Percentiles rank a stretch among this genome's conserved stretches.
Conservation (phyloP, 2,888 invertebrate species). For the Hedya salicella region DNA sequence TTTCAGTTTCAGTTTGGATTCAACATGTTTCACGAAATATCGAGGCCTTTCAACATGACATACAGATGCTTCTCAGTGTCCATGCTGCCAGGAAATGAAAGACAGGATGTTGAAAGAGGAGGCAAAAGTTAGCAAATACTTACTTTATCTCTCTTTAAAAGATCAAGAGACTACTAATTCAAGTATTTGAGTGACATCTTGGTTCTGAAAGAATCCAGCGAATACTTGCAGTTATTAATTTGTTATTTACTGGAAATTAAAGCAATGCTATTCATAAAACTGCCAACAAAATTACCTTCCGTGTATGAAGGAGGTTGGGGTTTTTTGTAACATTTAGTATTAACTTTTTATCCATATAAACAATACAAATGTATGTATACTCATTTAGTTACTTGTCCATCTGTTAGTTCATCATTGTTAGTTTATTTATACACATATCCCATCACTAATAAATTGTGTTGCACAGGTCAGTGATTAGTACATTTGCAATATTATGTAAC, state of each 20-base stretch:
- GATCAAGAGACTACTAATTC: neutral
- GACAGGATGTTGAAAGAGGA: slow-evolving; percentile 97
- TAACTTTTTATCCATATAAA: too few relatives aligned
- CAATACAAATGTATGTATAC: too few relatives aligned
- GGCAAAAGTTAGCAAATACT: slow-evolving; percentile 93
- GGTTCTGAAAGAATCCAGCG: neutral
- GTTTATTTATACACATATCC: neutral
- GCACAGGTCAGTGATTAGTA: neutral
- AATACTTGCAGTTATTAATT: neutral
- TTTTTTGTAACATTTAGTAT: too few relatives aligned
- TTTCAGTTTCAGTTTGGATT: slow-evolving; percentile 92
- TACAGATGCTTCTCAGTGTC: slow-evolving; percentile 97
- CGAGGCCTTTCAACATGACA: slow-evolving; percentile 91
- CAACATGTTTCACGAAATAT: slow-evolving; percentile 94
- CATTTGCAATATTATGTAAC: neutral
- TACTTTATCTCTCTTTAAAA: slow-evolving; percentile 1
- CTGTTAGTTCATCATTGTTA: too few relatives aligned
- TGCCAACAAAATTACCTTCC: too few relatives aligned
- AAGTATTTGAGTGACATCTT: neutral
- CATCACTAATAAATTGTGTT: neutral
- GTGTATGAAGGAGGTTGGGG: too few relatives aligned
- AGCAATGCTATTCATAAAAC: neutral
- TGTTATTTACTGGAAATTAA: slow-evolving; percentile 6
- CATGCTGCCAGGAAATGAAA: slow-evolving; percentile 97
- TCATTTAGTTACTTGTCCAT: too few relatives aligned